Evolutionary conservation across 2,113 vertebrate species (phyloP).

Genomic region (Rattus norvegicus): DNA sequence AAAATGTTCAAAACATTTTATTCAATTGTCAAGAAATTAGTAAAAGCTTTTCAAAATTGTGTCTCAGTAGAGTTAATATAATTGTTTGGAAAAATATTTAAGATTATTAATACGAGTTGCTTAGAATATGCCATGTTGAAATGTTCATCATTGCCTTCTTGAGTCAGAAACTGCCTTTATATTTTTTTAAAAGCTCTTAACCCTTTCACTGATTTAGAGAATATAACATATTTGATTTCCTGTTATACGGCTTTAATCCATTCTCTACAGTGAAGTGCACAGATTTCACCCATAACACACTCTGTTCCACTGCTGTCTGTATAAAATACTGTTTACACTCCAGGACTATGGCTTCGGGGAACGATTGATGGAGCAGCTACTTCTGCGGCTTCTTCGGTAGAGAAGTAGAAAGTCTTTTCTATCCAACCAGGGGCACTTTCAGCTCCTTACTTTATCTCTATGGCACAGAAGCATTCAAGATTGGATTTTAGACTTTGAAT

Average conservation of each 20-base stretch:
- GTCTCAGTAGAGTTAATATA: neutral
- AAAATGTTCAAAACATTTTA: neutral
- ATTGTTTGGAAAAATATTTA: neutral
- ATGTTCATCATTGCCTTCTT: neutral
- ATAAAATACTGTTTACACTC: conserved; percentile 85
- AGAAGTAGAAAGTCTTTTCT: conserved; percentile 79
- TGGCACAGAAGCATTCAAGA: conserved; percentile 83
- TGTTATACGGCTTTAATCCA: conserved; percentile 80
- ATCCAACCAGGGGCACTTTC: conserved; percentile 76
- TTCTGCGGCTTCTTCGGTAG: conserved; percentile 43
- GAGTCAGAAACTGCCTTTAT: neutral
- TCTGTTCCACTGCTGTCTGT: conserved; percentile 73
- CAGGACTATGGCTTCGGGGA: conserved; percentile 83
- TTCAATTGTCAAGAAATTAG: neutral
- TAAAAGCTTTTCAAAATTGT: conserved; percentile 8
- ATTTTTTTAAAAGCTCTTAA: conserved; percentile 59
- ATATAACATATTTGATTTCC: conserved; percentile 46
- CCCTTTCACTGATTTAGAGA: conserved; percentile 73
- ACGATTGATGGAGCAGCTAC: conserved; percentile 82
- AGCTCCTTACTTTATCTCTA: conserved; percentile 83
- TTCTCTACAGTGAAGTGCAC: conserved; percentile 73
- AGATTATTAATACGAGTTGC: neutral
- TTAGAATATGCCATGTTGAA: neutral
- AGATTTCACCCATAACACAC: conserved; percentile 72
- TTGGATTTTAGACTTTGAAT: conserved; percentile 84